These are phyloP conservation scores for Ochropleura plecta DNA, from an alignment of 2,888 invertebrate species.

Conservation along the genomic window DNA sequence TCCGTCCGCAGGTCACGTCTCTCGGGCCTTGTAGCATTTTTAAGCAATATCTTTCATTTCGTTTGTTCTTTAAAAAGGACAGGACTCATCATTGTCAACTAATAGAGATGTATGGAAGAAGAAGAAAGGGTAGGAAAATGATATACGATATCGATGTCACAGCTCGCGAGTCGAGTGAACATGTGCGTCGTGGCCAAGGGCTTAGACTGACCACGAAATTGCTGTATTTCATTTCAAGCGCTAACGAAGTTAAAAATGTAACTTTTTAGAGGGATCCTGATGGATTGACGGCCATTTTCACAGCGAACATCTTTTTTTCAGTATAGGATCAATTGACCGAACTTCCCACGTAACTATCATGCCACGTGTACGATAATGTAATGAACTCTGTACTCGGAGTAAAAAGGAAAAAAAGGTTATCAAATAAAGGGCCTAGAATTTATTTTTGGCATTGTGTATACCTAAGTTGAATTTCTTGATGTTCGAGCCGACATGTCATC, in stretches of 20 bases:
- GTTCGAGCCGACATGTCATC: too few species aligned
- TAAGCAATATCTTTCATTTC: not conserved
- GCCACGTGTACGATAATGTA: not conserved
- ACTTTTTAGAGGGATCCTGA: conserved; percentile 18
- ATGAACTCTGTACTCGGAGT: not conserved
- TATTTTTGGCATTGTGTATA: too few species aligned
- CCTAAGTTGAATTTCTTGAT: too few species aligned
- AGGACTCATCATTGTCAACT: too few species aligned
- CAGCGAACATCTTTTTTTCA: conserved; percentile 15
- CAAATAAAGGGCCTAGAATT: too few species aligned
- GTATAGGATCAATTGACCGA: conserved; percentile 10
- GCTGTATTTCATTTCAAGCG: conserved; percentile 14
- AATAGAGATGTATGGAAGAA: too few species aligned
- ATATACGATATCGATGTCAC: not conserved
- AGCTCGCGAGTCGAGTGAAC: not conserved
- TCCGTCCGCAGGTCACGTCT: not conserved
- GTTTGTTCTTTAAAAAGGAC: too few species aligned
- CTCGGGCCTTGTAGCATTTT: not conserved
- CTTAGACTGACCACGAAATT: not conserved
- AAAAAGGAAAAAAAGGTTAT: not conserved
- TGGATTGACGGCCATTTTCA: conserved; percentile 31
- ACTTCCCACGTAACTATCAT: not conserved
- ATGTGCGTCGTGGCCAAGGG: not conserved
- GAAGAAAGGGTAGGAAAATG: too few species aligned
- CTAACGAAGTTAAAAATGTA: conserved; percentile 28